These are phyloP conservation scores for Orussus abietinus DNA, from an alignment of 1,140 invertebrate species.

Conservation along the genomic window DNA sequence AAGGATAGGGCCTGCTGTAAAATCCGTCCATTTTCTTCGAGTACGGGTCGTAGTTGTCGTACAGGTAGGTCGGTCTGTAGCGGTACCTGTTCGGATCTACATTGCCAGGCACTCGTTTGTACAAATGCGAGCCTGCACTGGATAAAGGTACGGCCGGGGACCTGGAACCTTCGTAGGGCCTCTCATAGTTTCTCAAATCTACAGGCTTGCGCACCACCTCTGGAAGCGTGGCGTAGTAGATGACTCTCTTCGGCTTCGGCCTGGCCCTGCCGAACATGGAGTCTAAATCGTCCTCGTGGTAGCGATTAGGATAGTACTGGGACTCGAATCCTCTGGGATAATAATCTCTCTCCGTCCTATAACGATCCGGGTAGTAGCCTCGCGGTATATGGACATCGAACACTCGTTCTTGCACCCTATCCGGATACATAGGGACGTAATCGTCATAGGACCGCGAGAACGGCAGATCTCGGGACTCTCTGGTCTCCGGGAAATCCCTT, in stretches of 20 bases:
- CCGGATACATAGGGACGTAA: slow-evolving; percentile 31
- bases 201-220: slow-evolving; percentile 49
- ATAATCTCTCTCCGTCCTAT: slow-evolving; percentile 26
- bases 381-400: slow-evolving; percentile 33
- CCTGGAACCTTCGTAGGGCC: slow-evolving; percentile 23
- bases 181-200: slow-evolving; percentile 36
- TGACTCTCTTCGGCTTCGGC: slow-evolving; percentile 47
- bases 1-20: slow-evolving; percentile 20
- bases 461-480: slow-evolving; percentile 35
- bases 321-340: slow-evolving; percentile 20
- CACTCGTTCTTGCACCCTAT: slow-evolving; percentile 26
- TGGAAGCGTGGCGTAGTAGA: slow-evolving; percentile 53
- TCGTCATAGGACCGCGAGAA: slow-evolving; percentile 34
- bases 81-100: slow-evolving; percentile 27
- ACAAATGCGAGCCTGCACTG: slow-evolving; percentile 1
- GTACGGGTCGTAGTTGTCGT: slow-evolving; percentile 29
- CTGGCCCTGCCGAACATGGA: slow-evolving; percentile 32
- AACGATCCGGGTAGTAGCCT: slow-evolving; percentile 37
- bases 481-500: slow-evolving; percentile 23
- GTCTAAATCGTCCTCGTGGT: slow-evolving; percentile 31
- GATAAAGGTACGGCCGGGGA: neutral
- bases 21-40: slow-evolving; percentile 28
- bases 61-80: slow-evolving; percentile 17
- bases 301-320: slow-evolving; percentile 39
- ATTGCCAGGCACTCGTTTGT: slow-evolving; percentile 24